A percentile compares a stretch with the other conserved stretches of the same genome.
Conservation (phyloP, 2,797 vertebrate species). For the Oreonectes daqikongensis region DNA sequence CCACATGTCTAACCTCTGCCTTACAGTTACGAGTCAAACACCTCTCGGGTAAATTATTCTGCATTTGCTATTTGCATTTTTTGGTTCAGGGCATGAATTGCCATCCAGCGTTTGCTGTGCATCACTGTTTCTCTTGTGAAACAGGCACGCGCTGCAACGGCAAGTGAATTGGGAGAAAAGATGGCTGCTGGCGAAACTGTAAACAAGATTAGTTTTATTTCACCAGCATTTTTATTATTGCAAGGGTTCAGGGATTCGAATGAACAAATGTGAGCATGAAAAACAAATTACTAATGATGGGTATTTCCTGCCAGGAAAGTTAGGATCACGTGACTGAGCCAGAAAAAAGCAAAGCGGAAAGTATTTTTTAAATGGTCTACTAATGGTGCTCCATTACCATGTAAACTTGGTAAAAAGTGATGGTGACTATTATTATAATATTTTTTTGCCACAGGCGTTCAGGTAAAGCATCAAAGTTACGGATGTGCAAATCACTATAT, state of each 20-base stretch:
- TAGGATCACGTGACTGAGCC: slow-evolving; percentile 21
- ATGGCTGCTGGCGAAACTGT: slow-evolving; percentile 29
- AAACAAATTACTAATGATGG: slow-evolving; percentile 62
- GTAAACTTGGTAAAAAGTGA: slow-evolving; percentile 73
- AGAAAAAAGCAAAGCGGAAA: not conserved
- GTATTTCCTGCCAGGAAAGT: slow-evolving; percentile 33
- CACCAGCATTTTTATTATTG: slow-evolving; percentile 11
- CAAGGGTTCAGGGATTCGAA: slow-evolving; percentile 37
- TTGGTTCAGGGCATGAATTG: slow-evolving; percentile 27
- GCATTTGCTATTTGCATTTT: slow-evolving; percentile 54
- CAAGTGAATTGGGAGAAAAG: slow-evolving; percentile 12
- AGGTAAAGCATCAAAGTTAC: slow-evolving; percentile 68
- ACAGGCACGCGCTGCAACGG: not conserved
- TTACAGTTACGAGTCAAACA: slow-evolving; percentile 49
- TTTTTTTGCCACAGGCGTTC: slow-evolving; percentile 54
- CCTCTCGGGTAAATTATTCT: slow-evolving; percentile 52
- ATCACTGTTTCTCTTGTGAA: slow-evolving; percentile 31
- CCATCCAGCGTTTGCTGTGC: slow-evolving; percentile 25
- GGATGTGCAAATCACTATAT: not conserved
- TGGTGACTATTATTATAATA: slow-evolving; percentile 76
- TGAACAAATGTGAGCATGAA: slow-evolving; percentile 49
- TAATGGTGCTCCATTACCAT: slow-evolving; percentile 62
- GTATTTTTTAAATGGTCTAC: not conserved
- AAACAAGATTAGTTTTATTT: slow-evolving; percentile 27
- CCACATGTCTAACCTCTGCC: slow-evolving; percentile 60